Base-by-base conservation (phyloP, 2,797 vertebrate genomes). In the Pogoniulus pusillus region DNA sequence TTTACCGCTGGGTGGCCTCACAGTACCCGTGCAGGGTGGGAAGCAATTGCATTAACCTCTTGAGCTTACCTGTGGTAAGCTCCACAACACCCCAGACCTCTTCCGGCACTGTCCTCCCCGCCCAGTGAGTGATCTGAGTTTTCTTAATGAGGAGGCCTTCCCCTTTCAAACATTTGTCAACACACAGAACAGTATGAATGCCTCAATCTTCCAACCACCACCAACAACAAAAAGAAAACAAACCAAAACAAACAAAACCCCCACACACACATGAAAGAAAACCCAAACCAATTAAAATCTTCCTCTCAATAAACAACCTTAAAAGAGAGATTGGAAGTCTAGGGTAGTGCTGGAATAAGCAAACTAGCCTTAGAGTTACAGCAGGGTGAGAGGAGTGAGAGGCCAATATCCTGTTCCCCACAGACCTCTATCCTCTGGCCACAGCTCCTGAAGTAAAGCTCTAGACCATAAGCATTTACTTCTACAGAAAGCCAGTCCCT, bases 401-500 rank as follows among this genome's bases (percentile, higher is more conserved):
- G 10, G 16, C 6, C 62, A 80, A n/a, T n/a, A n/a, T 3, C 2
- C 12, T 22, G 5, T 26, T 6, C 39, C 30, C 9, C 59, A 37
- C 41, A 75, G 35, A 57, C 1, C 18, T 30, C 39, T 27, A 39
- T 53, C 0, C 59, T 78, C 10, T 63, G 27, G 29, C 27, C n/a
- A 83, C 45, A 37, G 47, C 26, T 54, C 16, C 34, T 8, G 13
- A 34, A n/a, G 16, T 0, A 0, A 1, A 82, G 9, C 0, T 1
- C 0, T 13, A 17, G 22, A 4, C 16, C 39, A 22, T 2, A 24
- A 49, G 19, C 35, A 13, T 34, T 54, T 12, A 60, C 12, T 60
- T 11, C 68, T 58, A 10, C 2, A 0, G 23, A 64, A 14, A 55
- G 19, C 11, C 51, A 24, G 17, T 23, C 5, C 55, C 34, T 30